Base-by-base conservation (phyloP, 2,113 vertebrate genomes). In the Emydocephalus ijimae region DNA sequence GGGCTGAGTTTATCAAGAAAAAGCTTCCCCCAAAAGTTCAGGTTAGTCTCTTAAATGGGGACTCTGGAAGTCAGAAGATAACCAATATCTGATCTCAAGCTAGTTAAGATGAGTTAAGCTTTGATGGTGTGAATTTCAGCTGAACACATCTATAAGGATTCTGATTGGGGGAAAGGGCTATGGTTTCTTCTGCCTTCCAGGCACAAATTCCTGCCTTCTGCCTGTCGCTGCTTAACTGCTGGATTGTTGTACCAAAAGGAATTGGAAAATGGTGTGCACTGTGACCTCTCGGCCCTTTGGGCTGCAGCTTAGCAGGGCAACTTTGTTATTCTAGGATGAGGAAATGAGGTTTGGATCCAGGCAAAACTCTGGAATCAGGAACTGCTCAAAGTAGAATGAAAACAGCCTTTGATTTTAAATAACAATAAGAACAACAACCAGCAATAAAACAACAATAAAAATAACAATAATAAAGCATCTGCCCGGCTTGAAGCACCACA, bases 271-370 rank as follows among this genome's bases (percentile, higher is more conserved):
- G 0, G 94, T 5, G 5, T 97, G 97, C 39, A 69, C 14, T 91
- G 94, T 94, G 96, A 96, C 96, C 95, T 2, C 0, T 55, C 0
- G 11, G 74, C 94, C 91, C 14, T 1, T 74, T 29, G 61, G 0
- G 90, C 0, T 54, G 1, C 1, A 1, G 0, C 55, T 1, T 1
- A 81, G 0, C 57, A 48, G 48, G 93, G 52, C 81, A 0, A 3
- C 91, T 95, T 94, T 97, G 97, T 96, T 97, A 93, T 97, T 96
- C 95, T 94, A 96, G 48, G 59, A 93, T 87, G n/a, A 95, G 96
- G 96, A 97, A 97, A 96, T 95, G 96, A 93, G 95, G 93, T 95
- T 93, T 1, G 29, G 89, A 43, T 92, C 26, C 2, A 56, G 59
- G 92, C 92, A 87, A 18, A 5, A 90, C 91, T 43, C 23, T 39